Percentiles rank a stretch among this genome's conserved stretches.
Evolutionary conservation across 2,113 vertebrate species (phyloP).

Genomic region (Tringa solitaria): DNA sequence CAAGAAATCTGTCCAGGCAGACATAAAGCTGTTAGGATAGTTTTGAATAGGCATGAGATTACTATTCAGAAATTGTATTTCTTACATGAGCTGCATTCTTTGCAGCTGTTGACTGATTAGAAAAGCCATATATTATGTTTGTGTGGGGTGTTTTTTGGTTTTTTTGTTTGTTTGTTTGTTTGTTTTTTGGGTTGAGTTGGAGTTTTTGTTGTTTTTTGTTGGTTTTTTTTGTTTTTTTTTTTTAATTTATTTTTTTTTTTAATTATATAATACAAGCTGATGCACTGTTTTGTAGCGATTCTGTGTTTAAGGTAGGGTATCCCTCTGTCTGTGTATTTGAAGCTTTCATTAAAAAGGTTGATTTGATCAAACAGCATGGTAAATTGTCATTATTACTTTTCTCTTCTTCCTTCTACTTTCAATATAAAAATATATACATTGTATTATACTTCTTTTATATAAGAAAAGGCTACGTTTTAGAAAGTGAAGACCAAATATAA

Average conservation of each 20-base stretch:
- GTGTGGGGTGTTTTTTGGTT: neutral
- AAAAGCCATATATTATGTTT: neutral
- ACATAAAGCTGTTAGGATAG: neutral
- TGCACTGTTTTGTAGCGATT: neutral
- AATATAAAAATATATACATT: neutral
- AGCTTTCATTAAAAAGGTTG: neutral
- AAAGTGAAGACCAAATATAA: neutral
- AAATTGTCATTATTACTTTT: neutral
- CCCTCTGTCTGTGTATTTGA: neutral
- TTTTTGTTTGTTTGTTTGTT: neutral
- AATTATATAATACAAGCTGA: neutral
- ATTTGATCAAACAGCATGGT: neutral
- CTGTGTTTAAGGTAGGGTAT: neutral
- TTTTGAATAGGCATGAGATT: neutral
- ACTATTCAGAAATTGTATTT: neutral
- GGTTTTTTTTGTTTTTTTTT: neutral
- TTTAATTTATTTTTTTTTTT: neutral
- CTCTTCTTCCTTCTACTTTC: neutral
- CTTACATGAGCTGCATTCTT: neutral
- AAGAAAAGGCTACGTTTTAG: fast-evolving
- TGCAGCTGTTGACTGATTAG: neutral
- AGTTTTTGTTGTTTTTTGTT: too few species aligned
- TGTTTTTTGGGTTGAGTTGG: neutral
- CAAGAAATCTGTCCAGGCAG: neutral
- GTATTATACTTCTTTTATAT: neutral